Conservation (phyloP, 1,140 invertebrate species). For the Drosophila tsacasi region DNA sequence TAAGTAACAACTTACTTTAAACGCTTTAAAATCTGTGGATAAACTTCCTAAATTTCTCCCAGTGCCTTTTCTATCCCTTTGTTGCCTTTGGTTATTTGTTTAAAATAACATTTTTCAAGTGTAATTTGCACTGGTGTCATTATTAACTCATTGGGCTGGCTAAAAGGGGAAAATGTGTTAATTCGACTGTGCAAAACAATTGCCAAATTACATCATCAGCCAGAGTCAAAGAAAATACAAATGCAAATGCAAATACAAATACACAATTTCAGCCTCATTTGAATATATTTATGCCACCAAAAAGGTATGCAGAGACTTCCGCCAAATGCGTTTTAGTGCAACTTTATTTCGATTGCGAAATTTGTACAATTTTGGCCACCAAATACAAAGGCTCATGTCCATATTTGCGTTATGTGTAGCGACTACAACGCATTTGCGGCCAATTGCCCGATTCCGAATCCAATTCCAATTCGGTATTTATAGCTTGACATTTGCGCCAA, state of each 20-base stretch:
- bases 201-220: conserved; percentile 58
- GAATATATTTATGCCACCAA: conserved; percentile 31
- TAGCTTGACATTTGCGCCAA: conserved; percentile 79
- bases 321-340: conserved; percentile 75
- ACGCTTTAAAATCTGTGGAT: background rate
- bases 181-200: conserved; percentile 57
- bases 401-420: conserved; percentile 80
- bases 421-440: conserved; percentile 68
- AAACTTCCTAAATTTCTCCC: background rate
- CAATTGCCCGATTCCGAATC: conserved; percentile 71
- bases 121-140: conserved; percentile 48
- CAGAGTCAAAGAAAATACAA: conserved; percentile 11
- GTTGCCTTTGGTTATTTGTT: conserved; percentile 4
- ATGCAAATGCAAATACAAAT: background rate
- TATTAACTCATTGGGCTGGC: conserved; percentile 62
- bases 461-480: conserved; percentile 79
- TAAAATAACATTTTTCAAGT: background rate
- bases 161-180: conserved; percentile 60
- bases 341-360: conserved; percentile 80
- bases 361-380: conserved; percentile 54
- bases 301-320: conserved; percentile 21
- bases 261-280: conserved; percentile 27
- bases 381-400: conserved; percentile 57
- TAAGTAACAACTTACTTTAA: background rate
- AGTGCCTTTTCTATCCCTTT: background rate